Evolutionary conservation across 2,797 vertebrate genomes (phyloP).

Genomic region (Rhabdomys pumilio): DNA sequence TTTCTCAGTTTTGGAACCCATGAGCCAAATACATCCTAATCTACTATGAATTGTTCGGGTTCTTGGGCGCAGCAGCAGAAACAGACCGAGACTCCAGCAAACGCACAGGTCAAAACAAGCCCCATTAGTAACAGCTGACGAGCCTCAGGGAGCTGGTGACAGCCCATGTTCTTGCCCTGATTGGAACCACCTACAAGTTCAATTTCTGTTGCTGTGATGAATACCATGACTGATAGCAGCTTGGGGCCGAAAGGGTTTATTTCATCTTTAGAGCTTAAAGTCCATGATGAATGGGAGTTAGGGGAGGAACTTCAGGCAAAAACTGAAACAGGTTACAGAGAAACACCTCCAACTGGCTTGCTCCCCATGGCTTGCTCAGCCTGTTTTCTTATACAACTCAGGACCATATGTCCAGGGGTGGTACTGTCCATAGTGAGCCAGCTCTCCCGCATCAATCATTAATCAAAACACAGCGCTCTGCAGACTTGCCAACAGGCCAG

Average conservation of each 20-base stretch:
- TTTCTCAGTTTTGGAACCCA: not conserved
- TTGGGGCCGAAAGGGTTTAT: not conserved
- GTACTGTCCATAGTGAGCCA: not conserved
- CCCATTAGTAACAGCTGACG: not conserved
- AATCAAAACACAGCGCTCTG: not conserved
- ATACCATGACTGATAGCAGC: not conserved
- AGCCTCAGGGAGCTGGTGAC: not conserved
- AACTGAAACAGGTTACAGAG: no score
- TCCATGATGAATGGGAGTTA: not conserved
- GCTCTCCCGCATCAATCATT: not conserved
- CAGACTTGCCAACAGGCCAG: not conserved
- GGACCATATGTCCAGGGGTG: not conserved
- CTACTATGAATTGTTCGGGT: not conserved
- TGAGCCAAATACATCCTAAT: not conserved
- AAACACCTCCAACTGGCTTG: no score
- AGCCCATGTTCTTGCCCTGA: slow-evolving; percentile 8
- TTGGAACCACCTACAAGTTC: not conserved
- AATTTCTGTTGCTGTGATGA: not conserved
- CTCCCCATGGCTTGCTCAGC: no score
- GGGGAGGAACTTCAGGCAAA: not conserved
- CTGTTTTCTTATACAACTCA: not conserved
- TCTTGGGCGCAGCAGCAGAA: not conserved
- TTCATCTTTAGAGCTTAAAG: not conserved
- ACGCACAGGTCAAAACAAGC: not conserved
- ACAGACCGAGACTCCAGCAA: not conserved